Evolutionary conservation across 2,797 vertebrate genomes (phyloP).

Genomic region (Neosilurus mollespiculum): DNA sequence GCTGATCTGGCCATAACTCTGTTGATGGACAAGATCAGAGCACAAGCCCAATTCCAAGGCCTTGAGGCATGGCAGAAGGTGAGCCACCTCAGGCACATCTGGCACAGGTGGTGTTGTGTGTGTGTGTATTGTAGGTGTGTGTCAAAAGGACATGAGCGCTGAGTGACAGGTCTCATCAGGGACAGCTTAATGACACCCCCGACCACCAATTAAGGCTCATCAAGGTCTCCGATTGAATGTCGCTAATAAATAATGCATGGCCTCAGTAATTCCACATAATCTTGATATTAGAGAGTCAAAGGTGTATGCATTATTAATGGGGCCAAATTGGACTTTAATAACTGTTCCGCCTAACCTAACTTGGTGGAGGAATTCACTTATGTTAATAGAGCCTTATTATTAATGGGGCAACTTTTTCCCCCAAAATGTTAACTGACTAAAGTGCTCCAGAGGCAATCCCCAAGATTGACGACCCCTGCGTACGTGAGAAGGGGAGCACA

Average conservation of each 20-base stretch:
- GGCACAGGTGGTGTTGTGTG: conserved; percentile 48
- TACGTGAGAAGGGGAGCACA: conserved; percentile 55
- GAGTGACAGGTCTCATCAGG: conserved; percentile 68
- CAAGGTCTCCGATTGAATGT: conserved; percentile 81
- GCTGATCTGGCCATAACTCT: conserved; percentile 53
- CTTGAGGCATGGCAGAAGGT: conserved; percentile 54
- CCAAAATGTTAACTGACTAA: conserved; percentile 82
- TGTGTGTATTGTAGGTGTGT: conserved; percentile 43
- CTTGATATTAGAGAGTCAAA: conserved; percentile 86
- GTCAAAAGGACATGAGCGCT: conserved; percentile 57
- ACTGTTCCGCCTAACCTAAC: conserved; percentile 77
- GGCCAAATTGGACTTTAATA: conserved; percentile 86
- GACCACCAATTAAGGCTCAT: conserved; percentile 73
- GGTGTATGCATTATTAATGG: conserved; percentile 85
- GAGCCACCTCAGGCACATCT: conserved; percentile 61
- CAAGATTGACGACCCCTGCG: conserved; percentile 75
- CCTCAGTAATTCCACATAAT: conserved; percentile 82
- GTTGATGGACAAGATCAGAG: conserved; percentile 71
- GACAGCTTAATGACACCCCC: conserved; percentile 75
- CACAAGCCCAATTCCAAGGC: conserved; percentile 33
- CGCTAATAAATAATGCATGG: conserved; percentile 83
- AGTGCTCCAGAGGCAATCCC: conserved; percentile 74
- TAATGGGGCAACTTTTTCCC: conserved; percentile 77
- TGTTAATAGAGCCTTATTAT: conserved; percentile 84
- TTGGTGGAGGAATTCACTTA: conserved; percentile 80